These are phyloP conservation scores for Ctenopoma multispine DNA, from an alignment of 2,797 vertebrate species.

Conservation along the genomic window DNA sequence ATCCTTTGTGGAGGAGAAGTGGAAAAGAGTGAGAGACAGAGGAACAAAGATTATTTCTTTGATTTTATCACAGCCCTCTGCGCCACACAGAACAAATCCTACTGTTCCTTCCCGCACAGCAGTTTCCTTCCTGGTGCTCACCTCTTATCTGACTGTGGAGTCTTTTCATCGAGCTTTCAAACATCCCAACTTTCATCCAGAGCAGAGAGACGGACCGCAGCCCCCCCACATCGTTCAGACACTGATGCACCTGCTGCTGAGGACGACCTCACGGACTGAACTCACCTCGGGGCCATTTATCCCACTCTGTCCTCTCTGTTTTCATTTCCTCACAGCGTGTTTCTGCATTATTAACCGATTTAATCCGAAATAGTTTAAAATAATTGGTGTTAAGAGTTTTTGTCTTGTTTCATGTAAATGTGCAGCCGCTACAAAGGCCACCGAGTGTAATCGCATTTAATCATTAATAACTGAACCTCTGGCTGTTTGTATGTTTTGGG, in stretches of 20 bases:
- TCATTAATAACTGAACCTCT: slow-evolving; percentile 28
- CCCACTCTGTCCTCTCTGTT: rapidly evolving
- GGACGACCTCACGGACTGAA: background rate
- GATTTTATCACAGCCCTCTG: slow-evolving; percentile 29
- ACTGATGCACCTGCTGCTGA: background rate
- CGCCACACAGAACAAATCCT: slow-evolving; percentile 4
- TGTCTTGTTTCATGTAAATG: slow-evolving; percentile 31
- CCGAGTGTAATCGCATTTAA: slow-evolving; percentile 31
- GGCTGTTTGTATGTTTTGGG: slow-evolving; percentile 53
- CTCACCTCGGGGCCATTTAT: background rate
- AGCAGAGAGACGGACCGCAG: too few species aligned
- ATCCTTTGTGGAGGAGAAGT: background rate
- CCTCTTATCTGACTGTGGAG: slow-evolving; percentile 33
- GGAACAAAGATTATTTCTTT: slow-evolving; percentile 17
- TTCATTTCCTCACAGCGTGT: background rate
- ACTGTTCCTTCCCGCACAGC: background rate
- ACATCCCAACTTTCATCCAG: too few species aligned
- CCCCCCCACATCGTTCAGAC: too few species aligned
- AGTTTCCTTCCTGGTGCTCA: slow-evolving; percentile 18
- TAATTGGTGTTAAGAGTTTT: slow-evolving; percentile 45
- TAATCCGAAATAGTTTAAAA: slow-evolving; percentile 9
- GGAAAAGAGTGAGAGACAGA: slow-evolving; percentile 4
- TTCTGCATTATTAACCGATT: slow-evolving; percentile 16
- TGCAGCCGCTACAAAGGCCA: slow-evolving; percentile 29
- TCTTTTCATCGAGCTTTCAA: too few species aligned